These are phyloP conservation scores for Epistrophella euchroma DNA, from an alignment of 2,888 invertebrate species.

Conservation along the genomic window DNA sequence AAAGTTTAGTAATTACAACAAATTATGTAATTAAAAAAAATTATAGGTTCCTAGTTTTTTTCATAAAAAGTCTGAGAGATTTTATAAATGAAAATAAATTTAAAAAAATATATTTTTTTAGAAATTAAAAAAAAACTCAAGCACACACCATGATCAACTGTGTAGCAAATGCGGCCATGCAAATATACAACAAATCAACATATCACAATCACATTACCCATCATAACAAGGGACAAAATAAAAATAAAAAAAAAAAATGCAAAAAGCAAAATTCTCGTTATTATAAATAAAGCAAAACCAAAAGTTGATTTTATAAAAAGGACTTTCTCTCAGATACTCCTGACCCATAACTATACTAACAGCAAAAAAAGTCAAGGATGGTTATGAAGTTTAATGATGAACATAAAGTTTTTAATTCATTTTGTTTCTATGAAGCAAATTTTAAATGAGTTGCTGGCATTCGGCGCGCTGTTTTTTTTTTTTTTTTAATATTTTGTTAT, in stretches of 20 bases:
- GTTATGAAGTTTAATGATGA: conserved; percentile 57
- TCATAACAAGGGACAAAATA: background rate
- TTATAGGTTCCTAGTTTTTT: too few species aligned
- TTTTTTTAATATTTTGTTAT: background rate
- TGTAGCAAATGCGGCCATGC: background rate
- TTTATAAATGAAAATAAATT: too few species aligned
- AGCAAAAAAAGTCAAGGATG: background rate
- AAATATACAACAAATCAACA: background rate
- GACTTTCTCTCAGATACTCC: background rate
- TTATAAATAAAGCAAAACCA: background rate
- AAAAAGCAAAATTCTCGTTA: conserved; percentile 5
- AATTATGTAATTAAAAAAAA: too few species aligned
- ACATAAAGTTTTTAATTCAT: conserved; percentile 50
- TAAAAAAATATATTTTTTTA: too few species aligned
- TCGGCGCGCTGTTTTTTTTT: conserved; percentile 31
- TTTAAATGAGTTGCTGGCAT: conserved; percentile 64
- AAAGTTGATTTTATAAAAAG: background rate
- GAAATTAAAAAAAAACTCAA: too few species aligned
- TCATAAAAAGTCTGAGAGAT: too few species aligned
- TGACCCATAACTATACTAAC: background rate
- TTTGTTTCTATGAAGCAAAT: conserved; percentile 58
- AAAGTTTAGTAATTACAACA: too few species aligned
- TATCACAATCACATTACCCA: conserved; percentile 1
- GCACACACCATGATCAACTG: too few species aligned
- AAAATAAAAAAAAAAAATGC: background rate